Evolutionary conservation across 2,888 invertebrate species (phyloP), one percentile per base, ranked within the genome.

Genomic region (Synanthedon myopaeformis): DNA sequence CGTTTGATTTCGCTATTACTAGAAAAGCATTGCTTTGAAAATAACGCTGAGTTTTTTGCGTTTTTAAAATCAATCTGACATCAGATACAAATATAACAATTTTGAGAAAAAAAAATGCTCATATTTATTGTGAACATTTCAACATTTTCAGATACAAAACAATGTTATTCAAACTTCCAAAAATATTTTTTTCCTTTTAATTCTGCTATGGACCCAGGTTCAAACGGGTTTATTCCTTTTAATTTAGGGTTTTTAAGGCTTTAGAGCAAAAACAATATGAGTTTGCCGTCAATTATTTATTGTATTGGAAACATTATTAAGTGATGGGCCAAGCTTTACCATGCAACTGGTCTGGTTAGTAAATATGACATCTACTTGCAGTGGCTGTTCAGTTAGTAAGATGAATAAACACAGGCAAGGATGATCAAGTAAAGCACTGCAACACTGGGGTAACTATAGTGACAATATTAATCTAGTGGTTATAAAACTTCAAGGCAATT

Each of bases 321-420:
- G 69, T 70, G 23, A 49, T 49, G 61, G 61, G 55, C 53, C 62
- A 82, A 83, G 82, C 82, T 74, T 77, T 71, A 74, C 73, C 85
- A 85, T 86, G 85, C 85, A 28, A 58, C 64, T 63, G 66, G 63
- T 66, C 68, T 68, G 65, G 82, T 85, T 85, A 83, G 83, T 80
- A 68, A 71, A 62, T 35, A 67, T 82, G 80, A 66, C 64, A 68
- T 74, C 80, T 82, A 82, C 72, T 79, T 75, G 84, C 82, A 70
- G 79, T 81, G 79, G 72, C 73, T 72, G 72, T 67, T 62, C 65
- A 74, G 86, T 87, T 87, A 88, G 86, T 86, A 79, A 65, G 67
- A 83, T 86, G 83, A 82, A 85, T 82, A 83, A 85, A 87, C 87
- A 84, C 88, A 89, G 88, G 88, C 88, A 89, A 89, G 88, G 88